Conservation (phyloP, 2,888 invertebrate genomes). For the Spodoptera picta region DNA sequence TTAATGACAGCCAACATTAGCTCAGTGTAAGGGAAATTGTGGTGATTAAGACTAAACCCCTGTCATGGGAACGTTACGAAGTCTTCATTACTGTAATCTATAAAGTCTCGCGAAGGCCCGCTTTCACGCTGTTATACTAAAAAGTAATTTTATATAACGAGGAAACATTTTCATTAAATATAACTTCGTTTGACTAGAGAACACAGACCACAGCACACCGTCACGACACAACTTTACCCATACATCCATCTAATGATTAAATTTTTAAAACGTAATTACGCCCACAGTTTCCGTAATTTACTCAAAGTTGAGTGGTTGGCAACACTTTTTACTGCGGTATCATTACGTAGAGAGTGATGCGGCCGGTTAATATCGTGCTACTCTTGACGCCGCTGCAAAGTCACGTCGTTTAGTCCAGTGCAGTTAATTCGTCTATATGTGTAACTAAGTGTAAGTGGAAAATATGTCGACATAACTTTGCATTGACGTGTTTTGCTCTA, state of each 20-base stretch:
- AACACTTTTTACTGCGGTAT: slow-evolving; percentile 39
- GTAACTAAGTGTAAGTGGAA: not conserved
- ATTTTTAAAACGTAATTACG: slow-evolving; percentile 48
- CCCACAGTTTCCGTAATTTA: slow-evolving; percentile 42
- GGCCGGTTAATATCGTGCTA: slow-evolving; percentile 26
- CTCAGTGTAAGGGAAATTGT: not conserved
- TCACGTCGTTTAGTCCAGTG: slow-evolving; percentile 17
- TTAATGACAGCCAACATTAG: not conserved
- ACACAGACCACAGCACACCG: slow-evolving; percentile 16
- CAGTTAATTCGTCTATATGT: slow-evolving; percentile 24
- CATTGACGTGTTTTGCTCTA: not conserved
- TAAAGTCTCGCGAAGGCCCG: slow-evolving; percentile 2
- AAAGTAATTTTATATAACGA: slow-evolving; percentile 22
- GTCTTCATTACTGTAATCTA: slow-evolving; percentile 22
- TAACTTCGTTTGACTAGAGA: slow-evolving; percentile 18
- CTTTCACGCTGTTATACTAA: slow-evolving; percentile 23
- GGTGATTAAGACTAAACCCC: slow-evolving; percentile 6
- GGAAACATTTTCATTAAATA: slow-evolving; percentile 37
- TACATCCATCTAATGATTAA: slow-evolving; percentile 42
- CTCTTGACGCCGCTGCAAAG: slow-evolving; percentile 21
- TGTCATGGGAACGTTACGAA: not conserved
- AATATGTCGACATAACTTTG: not conserved
- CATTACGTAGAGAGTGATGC: slow-evolving; percentile 38
- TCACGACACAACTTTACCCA: slow-evolving; percentile 24
- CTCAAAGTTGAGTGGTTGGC: slow-evolving; percentile 46